Base-by-base conservation (phyloP, 2,888 invertebrate genomes). In the Dryomyza anilis region DNA sequence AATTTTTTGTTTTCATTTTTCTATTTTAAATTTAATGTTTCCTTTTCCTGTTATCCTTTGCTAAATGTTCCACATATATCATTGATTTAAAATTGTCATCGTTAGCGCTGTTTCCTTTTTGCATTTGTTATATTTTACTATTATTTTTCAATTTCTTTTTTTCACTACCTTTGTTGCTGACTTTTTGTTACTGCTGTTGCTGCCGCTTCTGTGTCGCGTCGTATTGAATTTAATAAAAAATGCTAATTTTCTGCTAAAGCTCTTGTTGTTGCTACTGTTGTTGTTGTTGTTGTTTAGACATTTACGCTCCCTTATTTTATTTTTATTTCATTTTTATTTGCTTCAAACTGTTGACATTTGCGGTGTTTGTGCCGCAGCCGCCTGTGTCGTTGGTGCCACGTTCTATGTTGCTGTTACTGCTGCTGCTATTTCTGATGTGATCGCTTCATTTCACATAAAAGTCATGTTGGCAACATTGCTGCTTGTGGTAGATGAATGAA, bases 321-420 rank as follows among this genome's bases (percentile, higher is more conserved):
- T 7, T 21, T 53, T 30, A 29, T 12, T 55, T 21, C 19, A 14
- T 19, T 36, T 36, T 36, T 36, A 14, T 36, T 23, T 55, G 19
- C 55, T n/a, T n/a, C n/a, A 55, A 19, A 33, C 36, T 55, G 55
- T 55, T 55, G 55, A 55, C 55, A 39, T 55, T 55, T 23, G 36
- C 36, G 55, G 55, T 55, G 36, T 36, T 55, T 55, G 33, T 29
- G 33, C n/a, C 5, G 53, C n/a, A 6, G n/a, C n/a, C 16, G 39
- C n/a, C 25, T 23, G 7, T 50, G 3, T 25, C n/a, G 14, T 25
- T 50, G 25, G 8, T 48, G 48, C 12, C 25, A 12, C 19, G 5
- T 23, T n/a, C 25, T 12, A 25, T 25, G 25, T 48, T 23, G 52
- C 29, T 30, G 33, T 55, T 30, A 7, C 21, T 8, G 23, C n/a